Conservation (phyloP, 1,140 invertebrate species). For the Radopholus similis region DNA sequence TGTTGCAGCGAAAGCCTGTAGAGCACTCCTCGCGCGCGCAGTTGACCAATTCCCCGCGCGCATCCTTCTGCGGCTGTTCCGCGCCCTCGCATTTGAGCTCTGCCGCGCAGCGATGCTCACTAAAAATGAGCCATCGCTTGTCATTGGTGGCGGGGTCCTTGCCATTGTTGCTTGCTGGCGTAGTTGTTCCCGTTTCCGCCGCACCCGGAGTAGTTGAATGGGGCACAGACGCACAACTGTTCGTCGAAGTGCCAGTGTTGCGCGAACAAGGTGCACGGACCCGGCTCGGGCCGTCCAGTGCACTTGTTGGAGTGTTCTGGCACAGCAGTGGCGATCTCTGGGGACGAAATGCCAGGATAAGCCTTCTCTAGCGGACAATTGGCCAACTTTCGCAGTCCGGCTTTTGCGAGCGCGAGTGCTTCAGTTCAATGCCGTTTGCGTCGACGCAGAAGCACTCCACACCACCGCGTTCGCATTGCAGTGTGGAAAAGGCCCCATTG, state of each 20-base stretch:
- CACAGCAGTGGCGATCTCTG: constrained; percentile 42
- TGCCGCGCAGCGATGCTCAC: constrained; percentile 45
- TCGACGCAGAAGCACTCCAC: constrained; percentile 55
- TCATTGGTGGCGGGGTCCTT: neutral
- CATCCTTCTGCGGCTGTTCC: constrained; percentile 38
- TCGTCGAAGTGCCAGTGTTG: constrained; percentile 51
- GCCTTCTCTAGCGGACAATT: neutral
- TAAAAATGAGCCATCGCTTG: neutral
- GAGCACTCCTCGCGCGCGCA: constrained; percentile 37
- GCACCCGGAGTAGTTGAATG: constrained; percentile 58
- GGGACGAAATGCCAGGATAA: constrained; percentile 11
- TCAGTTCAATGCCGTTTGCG: constrained; percentile 50
- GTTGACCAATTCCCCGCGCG: constrained; percentile 41
- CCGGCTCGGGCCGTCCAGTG: constrained; percentile 31
- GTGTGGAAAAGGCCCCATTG: constrained; percentile 41
- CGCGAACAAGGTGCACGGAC: constrained; percentile 41
- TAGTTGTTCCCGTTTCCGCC: constrained; percentile 62
- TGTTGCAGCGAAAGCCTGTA: constrained; percentile 46
- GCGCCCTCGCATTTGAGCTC: constrained; percentile 32
- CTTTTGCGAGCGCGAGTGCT: constrained; percentile 48
- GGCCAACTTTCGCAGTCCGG: constrained; percentile 53
- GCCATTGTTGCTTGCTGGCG: constrained; percentile 45
- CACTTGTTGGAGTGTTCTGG: constrained; percentile 47
- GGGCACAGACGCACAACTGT: constrained; percentile 32
- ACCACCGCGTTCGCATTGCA: constrained; percentile 55